Evolutionary conservation across 2,888 invertebrate genomes (phyloP), one percentile per base, ranked within the genome.

Genomic region (Apamea sordens): DNA sequence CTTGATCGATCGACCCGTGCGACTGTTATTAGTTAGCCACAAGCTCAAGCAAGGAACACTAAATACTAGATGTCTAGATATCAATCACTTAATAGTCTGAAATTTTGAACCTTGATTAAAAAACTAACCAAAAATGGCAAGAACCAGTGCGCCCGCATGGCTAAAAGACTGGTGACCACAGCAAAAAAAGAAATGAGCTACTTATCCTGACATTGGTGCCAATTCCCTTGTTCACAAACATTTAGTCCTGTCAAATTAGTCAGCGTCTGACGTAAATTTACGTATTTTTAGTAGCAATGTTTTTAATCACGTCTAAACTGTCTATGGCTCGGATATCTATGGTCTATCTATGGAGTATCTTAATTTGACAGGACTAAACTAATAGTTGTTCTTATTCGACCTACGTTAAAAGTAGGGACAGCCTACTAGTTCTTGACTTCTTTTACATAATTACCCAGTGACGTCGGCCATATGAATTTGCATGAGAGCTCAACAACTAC

Each of bases 401-500:
- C 32, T 32, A 36, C 21, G 24, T 36, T 36, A 24, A 64, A 2
- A 11, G 11, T 41, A 41, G 5, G n/a, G n/a, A 41, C 18, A 5
- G 11, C 28, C 28, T 32, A n/a, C 2, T 13, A 10, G 8, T 21
- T 63, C 28, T 13, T 4, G 8, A 32, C 18, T 32, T 63, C 4
- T 32, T 32, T 32, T 4, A 32, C 32, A 63, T 63, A 32, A 32
- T 32, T 32, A 15, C 50, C 6, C 53, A 7, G 36, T 83, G 84
- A 69, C 84, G n/a, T 24, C 41, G 5, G 21, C 41, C 21, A 21
- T 32, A 63, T 18, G 7, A 21, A 82, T 82, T 65, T 36, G 50
- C 63, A 71, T 82, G 56, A 84, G 79, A 84, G 76, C 50, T 68
- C 1, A 21, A 15, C 44, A 69, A 28, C 18, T 8, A 59, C 15